Conservation (phyloP, 1,140 invertebrate species). For the Cataglyphis hispanica region DNA sequence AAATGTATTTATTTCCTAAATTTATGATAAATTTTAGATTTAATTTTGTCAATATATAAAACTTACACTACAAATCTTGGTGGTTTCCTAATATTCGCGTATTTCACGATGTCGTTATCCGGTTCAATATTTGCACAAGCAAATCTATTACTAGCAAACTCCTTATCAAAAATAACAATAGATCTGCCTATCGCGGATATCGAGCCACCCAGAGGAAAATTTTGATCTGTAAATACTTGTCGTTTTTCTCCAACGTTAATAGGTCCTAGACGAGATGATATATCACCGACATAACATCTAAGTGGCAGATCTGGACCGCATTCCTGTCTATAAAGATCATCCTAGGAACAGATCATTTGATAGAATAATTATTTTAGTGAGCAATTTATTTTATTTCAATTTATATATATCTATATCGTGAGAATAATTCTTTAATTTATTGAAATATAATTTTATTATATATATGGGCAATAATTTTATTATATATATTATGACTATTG, state of each 20-base stretch:
- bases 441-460: no score
- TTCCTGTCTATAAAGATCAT: conserved; percentile 94
- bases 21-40: conserved; percentile 1
- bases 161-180: conserved; percentile 93
- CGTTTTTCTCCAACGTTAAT: conserved; percentile 93
- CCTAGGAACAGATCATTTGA: conserved; percentile 84
- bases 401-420: no score
- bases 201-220: conserved; percentile 93
- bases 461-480: no score
- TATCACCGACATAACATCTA: conserved; percentile 97
- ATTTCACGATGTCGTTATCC: conserved; percentile 96
- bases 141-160: conserved; percentile 90
- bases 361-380: conserved; percentile 20
- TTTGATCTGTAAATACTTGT: conserved; percentile 93
- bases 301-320: conserved; percentile 95
- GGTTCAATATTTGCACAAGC: conserved; percentile 97
- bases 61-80: conserved; percentile 95
- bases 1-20: conserved; percentile 14
- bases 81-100: conserved; percentile 94
- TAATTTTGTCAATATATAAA: background rate
- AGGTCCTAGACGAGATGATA: conserved; percentile 93
- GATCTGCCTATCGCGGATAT: conserved; percentile 94
- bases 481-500: background rate
- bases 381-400: background rate
- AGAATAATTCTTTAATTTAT: no score